These are phyloP conservation scores for Zapus hudsonius DNA, from an alignment of 2,113 vertebrate genomes.

Conservation along the genomic window DNA sequence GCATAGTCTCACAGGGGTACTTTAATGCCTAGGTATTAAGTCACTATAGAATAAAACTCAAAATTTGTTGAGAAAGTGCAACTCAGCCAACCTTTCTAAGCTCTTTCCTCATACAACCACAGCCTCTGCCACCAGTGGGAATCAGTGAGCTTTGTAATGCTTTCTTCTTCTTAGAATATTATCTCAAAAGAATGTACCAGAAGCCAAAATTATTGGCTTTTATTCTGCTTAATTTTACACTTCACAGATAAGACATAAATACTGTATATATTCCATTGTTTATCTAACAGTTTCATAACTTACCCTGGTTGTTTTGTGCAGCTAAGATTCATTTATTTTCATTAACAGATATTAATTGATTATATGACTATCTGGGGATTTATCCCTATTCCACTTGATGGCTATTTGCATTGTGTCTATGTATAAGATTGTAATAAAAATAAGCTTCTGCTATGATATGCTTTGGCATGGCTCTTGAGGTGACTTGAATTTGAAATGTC, in stretches of 20 bases:
- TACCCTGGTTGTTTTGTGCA: background rate
- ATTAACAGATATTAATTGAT: background rate
- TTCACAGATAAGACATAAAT: background rate
- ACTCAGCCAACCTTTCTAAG: background rate
- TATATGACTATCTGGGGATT: background rate
- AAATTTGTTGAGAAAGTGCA: no score
- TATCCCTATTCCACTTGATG: background rate
- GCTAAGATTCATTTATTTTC: conserved; percentile 27
- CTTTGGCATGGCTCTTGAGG: background rate
- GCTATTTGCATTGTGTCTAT: conserved; percentile 20
- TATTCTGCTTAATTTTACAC: background rate
- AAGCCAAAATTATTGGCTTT: background rate
- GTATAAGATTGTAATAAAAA: background rate
- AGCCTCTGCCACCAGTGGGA: background rate
- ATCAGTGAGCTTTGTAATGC: background rate
- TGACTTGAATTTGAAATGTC: no score
- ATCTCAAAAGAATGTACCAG: background rate
- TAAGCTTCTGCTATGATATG: background rate
- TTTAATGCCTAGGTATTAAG: background rate
- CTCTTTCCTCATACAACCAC: background rate
- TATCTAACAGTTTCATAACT: background rate
- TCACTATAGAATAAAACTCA: background rate
- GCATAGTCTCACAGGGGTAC: no score
- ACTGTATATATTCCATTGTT: background rate
- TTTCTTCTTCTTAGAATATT: background rate